Percentiles rank a stretch among this genome's conserved stretches.
These are phyloP conservation scores for Delphinus delphis DNA, from an alignment of 2,113 vertebrate species.

Conservation along the genomic window DNA sequence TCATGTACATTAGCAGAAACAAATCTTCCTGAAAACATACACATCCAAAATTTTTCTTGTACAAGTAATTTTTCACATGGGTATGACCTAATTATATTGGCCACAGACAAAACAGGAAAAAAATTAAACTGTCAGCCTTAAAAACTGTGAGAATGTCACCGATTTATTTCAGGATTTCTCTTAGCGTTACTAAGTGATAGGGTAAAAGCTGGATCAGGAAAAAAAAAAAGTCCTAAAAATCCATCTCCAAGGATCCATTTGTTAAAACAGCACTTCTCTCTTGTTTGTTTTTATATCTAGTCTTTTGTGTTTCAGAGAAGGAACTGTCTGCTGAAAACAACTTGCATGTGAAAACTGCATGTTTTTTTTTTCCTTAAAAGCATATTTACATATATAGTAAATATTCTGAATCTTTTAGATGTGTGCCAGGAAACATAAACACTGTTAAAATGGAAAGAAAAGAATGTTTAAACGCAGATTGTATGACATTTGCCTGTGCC, in stretches of 20 bases:
- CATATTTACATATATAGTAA: slow-evolving; percentile 4
- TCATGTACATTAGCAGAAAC: not conserved
- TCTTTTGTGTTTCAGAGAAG: slow-evolving; percentile 51
- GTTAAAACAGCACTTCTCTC: slow-evolving; percentile 47
- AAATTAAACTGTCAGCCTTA: slow-evolving; percentile 64
- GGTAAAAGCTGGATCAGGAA: slow-evolving; percentile 15
- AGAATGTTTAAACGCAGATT: not conserved
- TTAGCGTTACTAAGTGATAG: slow-evolving; percentile 55
- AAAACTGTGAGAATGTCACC: slow-evolving; percentile 50
- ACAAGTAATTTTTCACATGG: slow-evolving; percentile 60
- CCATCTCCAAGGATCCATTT: slow-evolving; percentile 59
- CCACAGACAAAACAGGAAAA: slow-evolving; percentile 70
- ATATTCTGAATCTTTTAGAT: slow-evolving; percentile 14
- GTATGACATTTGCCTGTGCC: not conserved
- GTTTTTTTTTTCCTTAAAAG: slow-evolving; percentile 37
- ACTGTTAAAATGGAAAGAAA: not conserved
- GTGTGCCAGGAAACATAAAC: slow-evolving; percentile 36
- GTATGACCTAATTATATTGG: slow-evolving; percentile 62
- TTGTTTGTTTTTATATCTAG: slow-evolving; percentile 52
- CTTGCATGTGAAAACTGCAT: slow-evolving; percentile 22
- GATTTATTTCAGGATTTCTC: slow-evolving; percentile 65
- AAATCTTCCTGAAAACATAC: slow-evolving; percentile 59
- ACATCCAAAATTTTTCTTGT: slow-evolving; percentile 48
- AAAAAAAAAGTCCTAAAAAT: slow-evolving; percentile 52
- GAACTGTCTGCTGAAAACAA: slow-evolving; percentile 40